Evolutionary conservation across 2,797 vertebrate species (phyloP), one percentile per base, ranked within the genome.

Genomic region (Pseudopleuronectes americanus): DNA sequence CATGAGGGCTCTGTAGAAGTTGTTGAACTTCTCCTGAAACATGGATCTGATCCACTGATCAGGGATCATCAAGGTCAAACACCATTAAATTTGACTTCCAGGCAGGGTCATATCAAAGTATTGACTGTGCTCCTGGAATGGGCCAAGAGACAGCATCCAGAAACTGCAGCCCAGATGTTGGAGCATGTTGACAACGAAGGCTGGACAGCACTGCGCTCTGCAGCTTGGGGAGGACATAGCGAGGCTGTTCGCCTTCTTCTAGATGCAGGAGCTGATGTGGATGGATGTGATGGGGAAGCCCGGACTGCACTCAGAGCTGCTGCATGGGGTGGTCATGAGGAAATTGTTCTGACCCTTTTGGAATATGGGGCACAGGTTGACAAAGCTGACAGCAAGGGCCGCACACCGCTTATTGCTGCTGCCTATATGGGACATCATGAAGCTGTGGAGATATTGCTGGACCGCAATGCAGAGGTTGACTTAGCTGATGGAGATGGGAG

Each of bases 381-480:
- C 71, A 89, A 77, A 65, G 87, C 91, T 0, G 95, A 96, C 74
- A 71, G 87, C 4, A 93, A 95, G 28, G 95, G 95, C 0, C 90
- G 95, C 51, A 96, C 95, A 0, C 93, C 96, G 0, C 92, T 96
- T 14, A 96, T 95, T 19, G 95, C 95, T 1, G 94, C 95, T 3
- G 93, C 95, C 16, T 96, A 95, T 57, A 96, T 96, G 95, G 95
- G 95, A n/a, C 95, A 96, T 58, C 85, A 90, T 8, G 90, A 94
- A 62, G 88, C 91, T 10, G 89, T 94, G 19, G 94, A 92, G 62
- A 87, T 94, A 26, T 68, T 96, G 68, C 79, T 96, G 69, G 87
- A 93, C 31, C 90, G 89, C 6, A 92, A 88, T 8, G 93, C 94
- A 6, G 62, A 85, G 0, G 93, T 94, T 13, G 73, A 95, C 80